Conservation (phyloP, 2,113 vertebrate genomes). For the Phylloscopus trochiloides region DNA sequence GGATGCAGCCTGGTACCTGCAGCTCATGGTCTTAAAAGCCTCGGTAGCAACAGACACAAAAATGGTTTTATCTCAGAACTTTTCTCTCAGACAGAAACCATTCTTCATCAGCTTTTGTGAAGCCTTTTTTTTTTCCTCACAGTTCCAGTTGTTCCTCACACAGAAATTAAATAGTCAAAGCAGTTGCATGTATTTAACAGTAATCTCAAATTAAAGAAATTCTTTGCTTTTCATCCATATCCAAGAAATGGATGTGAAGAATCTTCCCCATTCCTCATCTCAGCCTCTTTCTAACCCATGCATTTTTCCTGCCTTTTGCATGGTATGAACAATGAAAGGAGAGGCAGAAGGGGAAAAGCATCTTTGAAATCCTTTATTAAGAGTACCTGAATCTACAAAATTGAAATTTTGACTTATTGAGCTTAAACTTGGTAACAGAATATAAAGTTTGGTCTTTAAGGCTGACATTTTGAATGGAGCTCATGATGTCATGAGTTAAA, state of each 20-base stretch:
- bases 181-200: background rate
- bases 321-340: background rate
- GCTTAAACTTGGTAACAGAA: background rate
- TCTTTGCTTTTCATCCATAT: background rate
- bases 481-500: background rate
- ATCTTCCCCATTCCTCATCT: background rate
- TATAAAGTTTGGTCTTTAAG: background rate
- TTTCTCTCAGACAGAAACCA: background rate
- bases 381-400: background rate
- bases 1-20: background rate
- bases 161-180: background rate
- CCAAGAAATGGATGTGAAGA: background rate
- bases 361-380: background rate
- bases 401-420: background rate
- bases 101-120: background rate
- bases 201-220: background rate
- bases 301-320: background rate
- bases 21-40: background rate
- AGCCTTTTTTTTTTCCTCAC: background rate
- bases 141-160: background rate
- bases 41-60: background rate
- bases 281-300: background rate
- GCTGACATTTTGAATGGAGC: background rate
- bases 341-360: background rate
- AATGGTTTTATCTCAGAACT: background rate